A percentile compares a stretch with the other conserved stretches of the same genome.
Conservation (phyloP, 1,140 invertebrate genomes). For the Orchesella cincta region DNA sequence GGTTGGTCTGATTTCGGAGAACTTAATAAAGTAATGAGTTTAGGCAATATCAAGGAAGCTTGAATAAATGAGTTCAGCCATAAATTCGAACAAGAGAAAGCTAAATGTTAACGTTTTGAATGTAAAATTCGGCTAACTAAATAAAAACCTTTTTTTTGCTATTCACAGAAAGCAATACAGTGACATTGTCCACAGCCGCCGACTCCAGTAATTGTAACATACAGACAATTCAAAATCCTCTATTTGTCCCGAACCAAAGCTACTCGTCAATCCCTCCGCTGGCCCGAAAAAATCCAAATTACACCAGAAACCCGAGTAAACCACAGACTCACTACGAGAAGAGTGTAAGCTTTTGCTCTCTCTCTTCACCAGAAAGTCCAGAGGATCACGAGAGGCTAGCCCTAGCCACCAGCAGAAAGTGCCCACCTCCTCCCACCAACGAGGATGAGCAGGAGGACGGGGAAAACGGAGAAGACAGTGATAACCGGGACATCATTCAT, state of each 20-base stretch:
- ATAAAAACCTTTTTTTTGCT: not conserved
- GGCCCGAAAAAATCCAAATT: not conserved
- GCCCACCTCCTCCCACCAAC: not conserved
- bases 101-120: too few relatives aligned
- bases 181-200: not conserved
- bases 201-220: constrained; percentile 20
- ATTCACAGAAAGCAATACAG: not conserved
- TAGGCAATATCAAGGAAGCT: not conserved
- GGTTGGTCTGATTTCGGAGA: not conserved
- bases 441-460: not conserved
- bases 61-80: not conserved
- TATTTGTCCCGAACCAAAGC: not conserved
- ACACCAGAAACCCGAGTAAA: not conserved
- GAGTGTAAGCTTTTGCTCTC: not conserved
- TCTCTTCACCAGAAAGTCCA: constrained; percentile 22
- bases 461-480: not conserved
- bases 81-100: too few relatives aligned
- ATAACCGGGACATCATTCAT: not conserved
- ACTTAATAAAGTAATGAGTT: not conserved
- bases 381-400: not conserved
- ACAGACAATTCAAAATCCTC: not conserved
- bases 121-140: too few relatives aligned
- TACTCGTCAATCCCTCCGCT: not conserved
- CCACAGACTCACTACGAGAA: not conserved
- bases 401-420: not conserved